Evolutionary conservation across 2,113 vertebrate species (phyloP), one percentile per base, ranked within the genome.

Genomic region (Mustela lutreola): DNA sequence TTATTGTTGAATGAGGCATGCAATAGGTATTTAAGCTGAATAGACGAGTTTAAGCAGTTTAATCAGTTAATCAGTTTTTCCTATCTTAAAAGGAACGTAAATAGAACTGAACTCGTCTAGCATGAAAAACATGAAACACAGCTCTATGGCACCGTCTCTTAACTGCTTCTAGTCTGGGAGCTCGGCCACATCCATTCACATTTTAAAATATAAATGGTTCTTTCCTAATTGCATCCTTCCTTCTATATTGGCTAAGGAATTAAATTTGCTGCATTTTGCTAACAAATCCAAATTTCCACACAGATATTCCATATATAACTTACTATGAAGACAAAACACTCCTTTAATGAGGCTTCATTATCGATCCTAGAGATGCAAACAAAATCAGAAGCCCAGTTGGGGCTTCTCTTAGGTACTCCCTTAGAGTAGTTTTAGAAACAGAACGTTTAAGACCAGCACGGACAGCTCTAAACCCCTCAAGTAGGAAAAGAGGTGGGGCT

Each of bases 301-400:
- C 31, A 85, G 60, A 83, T 78, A 83, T 71, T 70, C 71, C n/a
- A 93, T 19, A 75, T 2, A 79, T 36, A 81, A 71, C 50, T 89
- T 92, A 58, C 67, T 81, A 45, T 48, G 28, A 97, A 96, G 42
- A 56, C 33, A 73, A 84, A 71, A 33, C 16, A 31, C 7, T 83
- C 93, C 71, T 89, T 95, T 78, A 91, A 90, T 50, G 75, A 97
- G 45, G 14, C 31, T 89, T 91, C 53, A 42, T 71, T 73, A 87
- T 60, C 2, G 0, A 92, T 33, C 5, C 71, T 22, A 31, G 67
- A 95, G 63, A 89, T n/a, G 73, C 26, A 95, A 58, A 71, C 14
- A 91, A 85, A 95, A 65, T 33, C 28, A 80, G 67, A 90, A 76
- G 91, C 36, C 14, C 6, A 63, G 50, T 70, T 31, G 50, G 56